A percentile compares a stretch with the other conserved stretches of the same genome.
These are phyloP conservation scores for Orthosia cruda DNA, from an alignment of 2,888 invertebrate genomes.

Conservation along the genomic window DNA sequence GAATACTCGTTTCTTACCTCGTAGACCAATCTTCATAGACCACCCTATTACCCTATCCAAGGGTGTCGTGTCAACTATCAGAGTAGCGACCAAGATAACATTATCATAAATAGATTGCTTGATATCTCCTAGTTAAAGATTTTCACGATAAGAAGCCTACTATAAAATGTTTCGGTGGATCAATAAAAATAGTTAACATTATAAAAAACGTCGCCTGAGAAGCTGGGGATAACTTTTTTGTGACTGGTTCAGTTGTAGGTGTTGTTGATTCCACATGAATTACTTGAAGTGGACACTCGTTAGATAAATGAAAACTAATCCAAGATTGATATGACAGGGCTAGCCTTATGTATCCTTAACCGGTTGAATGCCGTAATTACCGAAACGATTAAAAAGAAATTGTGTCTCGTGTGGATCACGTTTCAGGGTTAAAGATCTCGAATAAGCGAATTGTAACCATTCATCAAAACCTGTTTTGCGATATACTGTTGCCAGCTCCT, in stretches of 20 bases:
- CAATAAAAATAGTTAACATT: neutral
- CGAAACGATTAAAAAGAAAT: too few relatives aligned
- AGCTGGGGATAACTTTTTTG: neutral
- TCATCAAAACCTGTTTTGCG: neutral
- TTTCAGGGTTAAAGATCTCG: too few relatives aligned
- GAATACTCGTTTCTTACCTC: constrained; percentile 12
- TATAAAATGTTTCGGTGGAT: constrained; percentile 3
- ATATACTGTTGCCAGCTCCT: neutral
- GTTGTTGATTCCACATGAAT: neutral
- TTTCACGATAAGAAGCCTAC: neutral
- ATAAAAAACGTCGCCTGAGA: neutral
- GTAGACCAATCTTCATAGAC: constrained; percentile 30
- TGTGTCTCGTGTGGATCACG: too few relatives aligned
- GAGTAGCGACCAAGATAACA: constrained; percentile 8
- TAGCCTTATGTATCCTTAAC: too few relatives aligned
- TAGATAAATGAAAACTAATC: constrained; percentile 4
- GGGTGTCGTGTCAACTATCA: neutral
- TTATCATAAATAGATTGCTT: neutral
- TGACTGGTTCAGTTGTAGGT: neutral
- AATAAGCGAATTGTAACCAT: neutral
- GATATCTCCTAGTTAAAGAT: constrained; percentile 6
- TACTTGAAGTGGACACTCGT: neutral
- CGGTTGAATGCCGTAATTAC: too few relatives aligned
- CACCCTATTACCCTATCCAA: neutral
- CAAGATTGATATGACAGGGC: neutral